These are phyloP conservation scores for Myopa testacea DNA, from an alignment of 2,888 invertebrate genomes.

Conservation along the genomic window DNA sequence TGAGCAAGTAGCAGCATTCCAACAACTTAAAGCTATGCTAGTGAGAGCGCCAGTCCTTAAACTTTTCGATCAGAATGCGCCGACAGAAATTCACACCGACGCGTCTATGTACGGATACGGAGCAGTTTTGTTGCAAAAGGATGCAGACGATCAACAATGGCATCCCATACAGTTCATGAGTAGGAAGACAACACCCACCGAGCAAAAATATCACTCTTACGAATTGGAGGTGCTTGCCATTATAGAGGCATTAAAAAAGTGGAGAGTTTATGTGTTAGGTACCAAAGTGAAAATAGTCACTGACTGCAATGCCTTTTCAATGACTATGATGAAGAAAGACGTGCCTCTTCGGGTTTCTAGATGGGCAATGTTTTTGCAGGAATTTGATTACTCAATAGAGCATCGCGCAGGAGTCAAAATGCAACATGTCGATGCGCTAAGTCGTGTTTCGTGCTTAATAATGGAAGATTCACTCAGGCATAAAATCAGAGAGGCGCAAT, in stretches of 20 bases:
- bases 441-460: no score
- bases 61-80: constrained; percentile 42
- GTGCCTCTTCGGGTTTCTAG: no score
- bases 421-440: no score
- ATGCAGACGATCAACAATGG: constrained; percentile 37
- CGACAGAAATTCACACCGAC: constrained; percentile 49
- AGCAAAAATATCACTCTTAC: constrained; percentile 49
- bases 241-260: constrained; percentile 50
- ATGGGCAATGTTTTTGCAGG: no score
- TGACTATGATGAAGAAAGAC: no score
- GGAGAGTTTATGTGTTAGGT: constrained; percentile 46
- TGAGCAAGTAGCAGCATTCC: constrained; percentile 40
- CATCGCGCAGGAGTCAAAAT: no score
- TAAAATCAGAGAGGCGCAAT: no score
- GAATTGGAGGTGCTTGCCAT: constrained; percentile 52
- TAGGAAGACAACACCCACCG: constrained; percentile 40
- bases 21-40: constrained; percentile 40
- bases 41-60: constrained; percentile 44
- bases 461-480: no score
- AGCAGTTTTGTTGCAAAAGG: constrained; percentile 46
- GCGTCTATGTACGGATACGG: constrained; percentile 48
- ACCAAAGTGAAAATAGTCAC: no score
- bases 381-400: no score
- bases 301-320: no score
- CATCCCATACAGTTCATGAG: constrained; percentile 46